Percentiles rank a stretch among this genome's conserved stretches.
Evolutionary conservation across 30 jellyfish, hydroid and myxozoan species (phyloP).

Genomic region (Aurelia sp.): DNA sequence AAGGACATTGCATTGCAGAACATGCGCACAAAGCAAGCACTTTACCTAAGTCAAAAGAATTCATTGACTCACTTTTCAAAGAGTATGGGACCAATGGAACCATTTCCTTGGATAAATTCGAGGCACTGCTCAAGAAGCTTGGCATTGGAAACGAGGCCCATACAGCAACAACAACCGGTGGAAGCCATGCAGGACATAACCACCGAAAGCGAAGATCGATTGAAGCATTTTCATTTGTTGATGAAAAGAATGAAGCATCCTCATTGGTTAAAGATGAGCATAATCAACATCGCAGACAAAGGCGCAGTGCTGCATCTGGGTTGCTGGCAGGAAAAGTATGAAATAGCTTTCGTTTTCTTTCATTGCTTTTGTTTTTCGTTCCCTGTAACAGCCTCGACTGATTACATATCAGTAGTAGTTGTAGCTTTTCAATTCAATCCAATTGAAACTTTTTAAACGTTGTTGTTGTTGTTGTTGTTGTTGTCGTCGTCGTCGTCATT

Average conservation of each 20-base stretch:
- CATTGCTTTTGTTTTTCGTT: no score
- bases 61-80: constrained; percentile 56
- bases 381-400: no score
- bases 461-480: no score
- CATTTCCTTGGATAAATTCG: constrained; percentile 65
- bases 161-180: constrained; percentile 1
- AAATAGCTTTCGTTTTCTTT: no score
- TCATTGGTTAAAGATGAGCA: no score
- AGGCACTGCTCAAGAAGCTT: constrained; percentile 70
- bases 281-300: constrained; percentile 30
- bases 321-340: no score
- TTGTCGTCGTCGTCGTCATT: no score
- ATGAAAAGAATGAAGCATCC: no score
- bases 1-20: constrained; percentile 82
- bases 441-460: no score
- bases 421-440: no score
- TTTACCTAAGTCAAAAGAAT: constrained; percentile 58
- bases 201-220: constrained; percentile 77
- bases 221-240: not conserved
- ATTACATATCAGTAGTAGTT: no score
- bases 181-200: constrained; percentile 64
- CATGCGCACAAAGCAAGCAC: constrained; percentile 19
- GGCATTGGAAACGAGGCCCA: constrained; percentile 70
- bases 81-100: constrained; percentile 79
- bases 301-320: constrained; percentile 30